phyloP scores from a whole-genome alignment of 2,888 invertebrate genomes.

The Dioctria linearis region DNA sequence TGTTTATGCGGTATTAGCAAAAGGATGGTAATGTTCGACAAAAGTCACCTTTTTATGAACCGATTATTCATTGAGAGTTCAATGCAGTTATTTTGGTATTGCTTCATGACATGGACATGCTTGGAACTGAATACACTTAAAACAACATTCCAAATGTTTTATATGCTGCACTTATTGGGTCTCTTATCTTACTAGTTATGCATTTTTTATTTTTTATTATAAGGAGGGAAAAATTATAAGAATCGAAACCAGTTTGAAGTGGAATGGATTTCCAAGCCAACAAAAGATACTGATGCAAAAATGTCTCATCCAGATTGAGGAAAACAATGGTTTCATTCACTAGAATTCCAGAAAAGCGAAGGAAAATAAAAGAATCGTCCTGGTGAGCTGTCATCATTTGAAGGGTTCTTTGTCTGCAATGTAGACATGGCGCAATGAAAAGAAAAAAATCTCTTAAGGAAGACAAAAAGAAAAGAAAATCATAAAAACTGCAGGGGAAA shows the following conservation, averaged over 20 bases:
- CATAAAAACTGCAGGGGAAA: conserved; percentile 40
- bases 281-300: conserved; percentile 47
- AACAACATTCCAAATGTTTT: too few relatives aligned
- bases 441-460: conserved; percentile 31
- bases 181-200: not conserved
- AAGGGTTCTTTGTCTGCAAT: not conserved
- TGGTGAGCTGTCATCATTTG: conserved; percentile 26
- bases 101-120: too few relatives aligned
- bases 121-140: too few relatives aligned
- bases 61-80: too few relatives aligned
- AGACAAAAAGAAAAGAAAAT: conserved; percentile 16
- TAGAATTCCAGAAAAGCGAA: conserved; percentile 1
- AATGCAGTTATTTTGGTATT: too few relatives aligned
- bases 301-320: conserved; percentile 30
- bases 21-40: too few relatives aligned
- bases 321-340: conserved; percentile 37
- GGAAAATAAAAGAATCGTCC: conserved; percentile 16
- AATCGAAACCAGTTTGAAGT: not conserved
- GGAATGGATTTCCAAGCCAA: conserved; percentile 9
- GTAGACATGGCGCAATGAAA: conserved; percentile 13
- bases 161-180: too few relatives aligned
- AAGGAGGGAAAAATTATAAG: not conserved
- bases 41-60: too few relatives aligned
- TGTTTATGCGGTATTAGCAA: too few relatives aligned
- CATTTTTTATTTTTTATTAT: not conserved